Evolutionary conservation across 2,888 invertebrate genomes (phyloP).

Genomic region (Notocelia uddmanniana): DNA sequence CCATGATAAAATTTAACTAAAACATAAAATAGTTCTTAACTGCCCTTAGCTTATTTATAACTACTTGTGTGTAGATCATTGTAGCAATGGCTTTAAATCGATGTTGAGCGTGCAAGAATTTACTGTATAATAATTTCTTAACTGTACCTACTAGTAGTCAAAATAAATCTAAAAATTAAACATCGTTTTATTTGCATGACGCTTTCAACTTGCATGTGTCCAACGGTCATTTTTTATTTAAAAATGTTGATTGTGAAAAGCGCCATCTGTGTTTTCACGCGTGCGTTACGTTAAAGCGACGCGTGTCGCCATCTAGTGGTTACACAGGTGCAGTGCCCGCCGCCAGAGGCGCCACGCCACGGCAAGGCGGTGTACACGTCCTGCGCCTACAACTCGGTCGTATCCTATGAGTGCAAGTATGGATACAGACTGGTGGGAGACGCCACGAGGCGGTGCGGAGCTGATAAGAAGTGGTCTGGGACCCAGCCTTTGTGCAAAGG

Average conservation of each 20-base stretch:
- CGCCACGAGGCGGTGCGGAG: conserved; percentile 95
- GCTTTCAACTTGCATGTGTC: conserved; percentile 59
- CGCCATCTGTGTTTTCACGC: conserved; percentile 61
- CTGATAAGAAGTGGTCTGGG: conserved; percentile 98
- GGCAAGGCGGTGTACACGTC: conserved; percentile 97
- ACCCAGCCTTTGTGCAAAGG: conserved; percentile 96
- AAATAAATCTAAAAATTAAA: conserved; percentile 74
- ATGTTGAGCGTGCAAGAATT: conserved; percentile 70
- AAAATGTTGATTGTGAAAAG: conserved; percentile 51
- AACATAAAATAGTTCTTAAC: conserved; percentile 67
- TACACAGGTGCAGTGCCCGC: conserved; percentile 97
- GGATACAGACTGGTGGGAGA: conserved; percentile 97
- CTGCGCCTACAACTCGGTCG: conserved; percentile 97
- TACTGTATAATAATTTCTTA: conserved; percentile 72
- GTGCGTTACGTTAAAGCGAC: conserved; percentile 75
- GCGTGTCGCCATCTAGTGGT: conserved; percentile 88
- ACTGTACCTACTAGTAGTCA: conserved; percentile 75
- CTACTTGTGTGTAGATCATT: conserved; percentile 71
- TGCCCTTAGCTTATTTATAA: conserved; percentile 67
- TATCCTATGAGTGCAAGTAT: conserved; percentile 98
- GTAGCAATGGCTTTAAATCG: conserved; percentile 74
- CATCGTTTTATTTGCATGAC: conserved; percentile 73
- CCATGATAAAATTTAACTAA: conserved; percentile 76
- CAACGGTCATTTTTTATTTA: conserved; percentile 37
- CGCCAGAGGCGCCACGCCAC: conserved; percentile 95